These are phyloP conservation scores for Aspiorhynchus laticeps DNA, from an alignment of 2,113 vertebrate genomes.

Conservation along the genomic window DNA sequence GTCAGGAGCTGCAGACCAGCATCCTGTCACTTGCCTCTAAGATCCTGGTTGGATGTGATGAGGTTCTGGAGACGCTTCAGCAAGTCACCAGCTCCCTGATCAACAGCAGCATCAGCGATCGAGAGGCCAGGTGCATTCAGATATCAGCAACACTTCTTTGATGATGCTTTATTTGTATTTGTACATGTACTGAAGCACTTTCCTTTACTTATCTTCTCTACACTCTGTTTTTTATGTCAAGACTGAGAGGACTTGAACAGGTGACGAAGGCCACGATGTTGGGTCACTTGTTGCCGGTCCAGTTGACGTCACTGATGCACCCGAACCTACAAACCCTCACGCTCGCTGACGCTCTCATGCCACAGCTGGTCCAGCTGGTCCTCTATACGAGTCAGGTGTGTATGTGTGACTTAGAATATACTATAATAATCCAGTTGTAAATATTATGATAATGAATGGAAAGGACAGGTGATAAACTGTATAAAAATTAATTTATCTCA, in stretches of 20 bases:
- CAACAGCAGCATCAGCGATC: conserved; percentile 88
- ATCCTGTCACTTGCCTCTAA: conserved; percentile 94
- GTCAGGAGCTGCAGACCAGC: conserved; percentile 92
- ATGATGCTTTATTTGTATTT: neutral
- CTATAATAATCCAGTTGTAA: neutral
- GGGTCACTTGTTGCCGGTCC: conserved; percentile 92
- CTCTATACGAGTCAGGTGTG: conserved; percentile 96
- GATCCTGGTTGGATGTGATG: conserved; percentile 94
- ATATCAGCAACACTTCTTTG: neutral
- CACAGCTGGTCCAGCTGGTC: conserved; percentile 95
- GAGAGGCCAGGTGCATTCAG: conserved; percentile 85
- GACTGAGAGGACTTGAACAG: conserved; percentile 96
- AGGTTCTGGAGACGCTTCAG: conserved; percentile 96
- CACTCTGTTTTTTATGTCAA: conserved; percentile 59
- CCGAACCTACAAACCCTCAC: conserved; percentile 93
- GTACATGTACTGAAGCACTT: neutral
- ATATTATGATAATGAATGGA: neutral
- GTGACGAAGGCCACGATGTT: conserved; percentile 97
- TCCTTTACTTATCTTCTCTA: neutral
- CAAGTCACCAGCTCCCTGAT: conserved; percentile 95
- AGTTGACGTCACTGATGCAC: conserved; percentile 96
- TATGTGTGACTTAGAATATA: neutral
- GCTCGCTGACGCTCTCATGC: conserved; percentile 95
- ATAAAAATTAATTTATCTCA: neutral
- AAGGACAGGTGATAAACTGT: neutral